phyloP scores from a whole-genome alignment of 2,888 invertebrate genomes.

The Campopleginae sp. region DNA sequence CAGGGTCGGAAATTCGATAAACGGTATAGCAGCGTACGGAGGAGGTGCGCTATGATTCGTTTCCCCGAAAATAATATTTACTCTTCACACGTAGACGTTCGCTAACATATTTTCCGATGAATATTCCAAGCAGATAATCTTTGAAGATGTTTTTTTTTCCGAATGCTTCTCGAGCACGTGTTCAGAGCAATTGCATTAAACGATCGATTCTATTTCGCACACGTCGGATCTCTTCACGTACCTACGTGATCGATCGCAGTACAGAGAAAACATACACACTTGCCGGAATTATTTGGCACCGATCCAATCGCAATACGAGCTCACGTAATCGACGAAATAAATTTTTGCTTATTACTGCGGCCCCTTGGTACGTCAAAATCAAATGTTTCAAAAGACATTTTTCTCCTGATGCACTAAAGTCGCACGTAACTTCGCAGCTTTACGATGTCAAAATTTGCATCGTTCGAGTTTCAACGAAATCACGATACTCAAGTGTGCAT shows the following conservation, averaged over 20 bases:
- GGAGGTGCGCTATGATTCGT: constrained; percentile 36
- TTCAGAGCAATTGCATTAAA: constrained; percentile 2
- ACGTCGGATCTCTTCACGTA: constrained; percentile 36
- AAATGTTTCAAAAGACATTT: neutral
- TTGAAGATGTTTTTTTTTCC: constrained; percentile 18
- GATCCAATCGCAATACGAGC: constrained; percentile 18
- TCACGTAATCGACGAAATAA: constrained; percentile 15
- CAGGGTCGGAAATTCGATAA: constrained; percentile 56
- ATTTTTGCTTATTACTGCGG: constrained; percentile 4
- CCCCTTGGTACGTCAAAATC: constrained; percentile 1
- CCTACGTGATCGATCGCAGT: constrained; percentile 4
- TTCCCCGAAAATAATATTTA: constrained; percentile 11
- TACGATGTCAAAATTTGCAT: no score
- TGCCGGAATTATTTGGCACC: constrained; percentile 31
- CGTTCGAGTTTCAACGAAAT: no score
- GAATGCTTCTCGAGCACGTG: constrained; percentile 38
- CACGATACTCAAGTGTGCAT: no score
- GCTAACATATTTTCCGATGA: constrained; percentile 3
- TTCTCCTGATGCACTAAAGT: neutral
- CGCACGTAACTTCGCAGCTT: neutral
- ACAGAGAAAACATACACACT: constrained; percentile 5
- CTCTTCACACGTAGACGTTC: neutral
- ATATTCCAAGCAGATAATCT: constrained; percentile 38
- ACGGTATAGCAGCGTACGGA: constrained; percentile 21
- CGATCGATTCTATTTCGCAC: constrained; percentile 49